Evolutionary conservation across 2,113 vertebrate genomes (phyloP), one percentile per base, ranked within the genome.

Genomic region (Tachuris rubrigastra): DNA sequence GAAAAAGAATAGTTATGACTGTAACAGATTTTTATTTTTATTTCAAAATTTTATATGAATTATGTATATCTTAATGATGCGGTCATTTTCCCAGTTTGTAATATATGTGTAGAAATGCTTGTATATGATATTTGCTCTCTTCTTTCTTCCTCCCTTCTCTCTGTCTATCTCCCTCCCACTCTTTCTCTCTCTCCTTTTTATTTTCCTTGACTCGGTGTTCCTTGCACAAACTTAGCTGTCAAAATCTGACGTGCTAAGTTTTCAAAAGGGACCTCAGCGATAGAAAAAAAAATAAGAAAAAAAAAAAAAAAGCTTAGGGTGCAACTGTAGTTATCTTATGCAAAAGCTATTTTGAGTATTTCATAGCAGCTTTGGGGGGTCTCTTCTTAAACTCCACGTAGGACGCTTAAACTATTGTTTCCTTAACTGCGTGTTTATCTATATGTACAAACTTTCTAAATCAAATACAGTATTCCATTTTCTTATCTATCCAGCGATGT

Each of bases 11-110:
- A 99, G 99, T 99, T 99, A 99, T 99, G 99, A 99, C 99, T 99
- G 99, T 99, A 99, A 99, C 98, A 99, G 99, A 99, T 99, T 99
- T 99, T 99, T 99, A 99, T 99, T 99, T 99, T 99, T 99, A 99
- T 99, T 99, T 99, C 98, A 98, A 99, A 99, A 99, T 99, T 99
- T 99, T 99, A 99, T 99, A 99, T 99, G 99, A 99, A 99, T 99
- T 99, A 99, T 99, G 99, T 99, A 99, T 99, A 99, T 99, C 99
- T 99, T 98, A 99, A 99, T 99, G 98, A 99, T 99, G 98, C 98
- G 98, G 99, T 99, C 99, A 98, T 99, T 99, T 98, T 98, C 99
- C 99, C 99, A 98, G 98, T 99, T 98, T 99, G 99, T 99, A 99
- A 99, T 99, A 99, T 99, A 99, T 99, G 98, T 99, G 99, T 99